A percentile compares a stretch with the other conserved stretches of the same genome.
Evolutionary conservation across 2,888 invertebrate species (phyloP).

Genomic region (Andrena minutula): DNA sequence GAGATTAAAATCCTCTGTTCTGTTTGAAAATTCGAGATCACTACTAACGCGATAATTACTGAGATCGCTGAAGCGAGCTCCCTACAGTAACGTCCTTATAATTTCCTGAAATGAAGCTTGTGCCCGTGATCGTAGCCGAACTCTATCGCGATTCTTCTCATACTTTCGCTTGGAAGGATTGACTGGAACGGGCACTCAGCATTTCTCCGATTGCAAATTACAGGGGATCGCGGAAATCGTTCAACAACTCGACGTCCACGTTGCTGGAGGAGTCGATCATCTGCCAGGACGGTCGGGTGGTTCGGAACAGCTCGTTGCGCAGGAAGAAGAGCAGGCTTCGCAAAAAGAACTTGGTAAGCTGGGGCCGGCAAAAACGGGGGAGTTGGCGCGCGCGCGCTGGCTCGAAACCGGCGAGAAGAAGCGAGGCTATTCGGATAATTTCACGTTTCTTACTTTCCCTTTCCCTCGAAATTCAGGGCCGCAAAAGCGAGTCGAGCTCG

Average conservation of each 20-base stretch:
- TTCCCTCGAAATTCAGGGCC: conserved; percentile 78
- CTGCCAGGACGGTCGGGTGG: conserved; percentile 81
- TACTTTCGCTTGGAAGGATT: not conserved
- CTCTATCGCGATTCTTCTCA: not conserved
- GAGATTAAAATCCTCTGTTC: too few relatives aligned
- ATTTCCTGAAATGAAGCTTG: too few relatives aligned
- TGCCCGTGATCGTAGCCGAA: too few relatives aligned
- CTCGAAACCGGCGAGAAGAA: not conserved
- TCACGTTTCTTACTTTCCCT: not conserved
- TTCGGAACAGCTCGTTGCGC: conserved; percentile 84
- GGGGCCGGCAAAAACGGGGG: not conserved
- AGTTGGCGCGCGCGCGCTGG: not conserved
- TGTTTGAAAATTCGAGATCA: too few relatives aligned
- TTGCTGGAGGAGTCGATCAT: conserved; percentile 85
- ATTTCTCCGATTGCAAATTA: not conserved
- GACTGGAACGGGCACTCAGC: not conserved
- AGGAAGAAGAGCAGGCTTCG: conserved; percentile 85
- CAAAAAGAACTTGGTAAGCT: conserved; percentile 84
- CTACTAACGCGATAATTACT: too few relatives aligned
- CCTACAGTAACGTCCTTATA: too few relatives aligned
- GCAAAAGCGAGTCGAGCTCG: conserved; percentile 87
- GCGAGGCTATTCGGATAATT: not conserved
- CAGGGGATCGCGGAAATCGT: conserved; percentile 80
- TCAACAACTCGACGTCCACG: conserved; percentile 86
- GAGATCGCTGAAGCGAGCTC: too few relatives aligned